Base-by-base conservation (phyloP, 2,113 vertebrate species). In the Bagarius yarrelli region DNA sequence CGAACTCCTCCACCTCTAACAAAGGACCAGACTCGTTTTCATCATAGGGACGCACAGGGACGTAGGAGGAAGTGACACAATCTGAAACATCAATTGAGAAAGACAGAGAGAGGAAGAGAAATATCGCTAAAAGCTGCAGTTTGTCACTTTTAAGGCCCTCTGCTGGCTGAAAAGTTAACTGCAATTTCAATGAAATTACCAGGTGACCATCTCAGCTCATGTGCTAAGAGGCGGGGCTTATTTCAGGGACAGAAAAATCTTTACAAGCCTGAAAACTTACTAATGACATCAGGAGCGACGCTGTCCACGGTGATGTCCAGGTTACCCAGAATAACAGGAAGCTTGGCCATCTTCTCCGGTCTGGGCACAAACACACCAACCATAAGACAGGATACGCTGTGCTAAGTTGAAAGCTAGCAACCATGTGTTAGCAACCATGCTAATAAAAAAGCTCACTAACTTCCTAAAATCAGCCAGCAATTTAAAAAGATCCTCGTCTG, bases 271-370 rank as follows among this genome's bases (percentile, higher is more conserved):
- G 27, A 56, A 86, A 34, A 87, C 94, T 96, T 94, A 99, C 98
- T 96, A 81, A 94, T 91, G 86, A 95, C 88, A 87, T 98, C 96
- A 75, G 94, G 94, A 53, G 95, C 93, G 82, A 98, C 91, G 2
- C 94, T 95, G 85, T 99, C 97, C 79, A 99, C 95, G n/a, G 93
- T 96, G 70, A 97, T 94, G 84, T 99, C 97, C 79, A 99, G 90
- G 88, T 98, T 98, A 86, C 98, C 98, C 88, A 98, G 89, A 89
- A 99, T 95, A 84, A 99, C 95, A 16, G 97, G 97, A 76, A 99
- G 94, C 86, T 99, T 99, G 83, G 96, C 94, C 96, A 98, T 97
- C 93, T 98, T 99, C 89, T 99, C 98, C 75, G 96, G 96, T 90
- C 97, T 99, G 88, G 19, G 18, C 18, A 66, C 18, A 66, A 66